Base-by-base conservation (phyloP, 2,888 invertebrate species). In the Eurytoma adleriae region DNA sequence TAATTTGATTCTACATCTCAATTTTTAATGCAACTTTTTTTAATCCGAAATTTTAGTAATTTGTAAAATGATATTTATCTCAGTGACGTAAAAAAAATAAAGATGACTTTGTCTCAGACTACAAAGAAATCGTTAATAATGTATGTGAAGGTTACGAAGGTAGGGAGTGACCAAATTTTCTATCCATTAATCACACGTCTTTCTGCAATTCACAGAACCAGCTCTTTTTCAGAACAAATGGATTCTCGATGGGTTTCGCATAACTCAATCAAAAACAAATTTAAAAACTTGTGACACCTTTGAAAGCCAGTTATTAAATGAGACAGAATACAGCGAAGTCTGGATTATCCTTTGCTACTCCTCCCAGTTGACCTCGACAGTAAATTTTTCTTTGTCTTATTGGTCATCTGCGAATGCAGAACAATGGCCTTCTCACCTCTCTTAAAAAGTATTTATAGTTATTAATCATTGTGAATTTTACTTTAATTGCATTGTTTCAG, bases 121-220 rank as follows among this genome's bases (percentile, higher is more conserved):
- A 40, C 40, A 40, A 68, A 50, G 30, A 27, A 16, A 4, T 16
- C 27, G 56, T 56, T 48, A 16, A 59, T 27, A 16, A 16, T 12
- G 16, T 5, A 4, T 13, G 48, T 13, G 64, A 77, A 70, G 69
- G 66, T 14, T 50, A 71, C n/a, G 12, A n/a, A n/a, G n/a, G 2
- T 48, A 24, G 24, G 24, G 18, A 48, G 24, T 4, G 20, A 10
- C 14, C 72, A 57, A 68, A 56, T 77, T 80, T 80, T 73, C 73
- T 80, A 74, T 62, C 69, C 73, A 80, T 78, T 66, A 77, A 80
- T 78, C 80, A 80, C 66, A 14, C 52, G 40, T 14, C 40, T 40
- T 40, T 61, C 30, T 10, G 20, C 64, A 13, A 30, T 59, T 61
- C 20, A 50, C 30, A 18, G 27, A 20, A 30, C 10, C 57, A 24